Evolutionary conservation across 35 echinoderm and acorn worm genomes (phyloP).

Genomic region (Holothuria glaberrima): DNA sequence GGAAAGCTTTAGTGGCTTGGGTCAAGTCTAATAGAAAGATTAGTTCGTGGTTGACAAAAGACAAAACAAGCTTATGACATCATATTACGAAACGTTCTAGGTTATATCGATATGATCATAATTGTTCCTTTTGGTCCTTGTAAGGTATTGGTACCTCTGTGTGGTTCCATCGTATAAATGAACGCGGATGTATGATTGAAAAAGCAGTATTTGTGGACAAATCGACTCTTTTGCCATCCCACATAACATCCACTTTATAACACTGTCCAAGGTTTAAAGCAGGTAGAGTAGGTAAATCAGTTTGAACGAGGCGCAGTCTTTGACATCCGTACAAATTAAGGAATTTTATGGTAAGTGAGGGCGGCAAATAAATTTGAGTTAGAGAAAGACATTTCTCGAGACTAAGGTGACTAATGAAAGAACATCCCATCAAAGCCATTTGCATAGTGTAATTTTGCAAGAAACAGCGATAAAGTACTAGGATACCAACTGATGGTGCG

Average conservation of each 20-base stretch:
- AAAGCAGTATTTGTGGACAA: neutral
- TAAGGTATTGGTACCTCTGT: conserved; percentile 10
- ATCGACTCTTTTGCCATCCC: conserved; percentile 32
- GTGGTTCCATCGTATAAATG: conserved; percentile 24
- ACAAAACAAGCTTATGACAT: too few species aligned
- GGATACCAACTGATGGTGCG: conserved; percentile 62
- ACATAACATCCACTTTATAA: conserved; percentile 20
- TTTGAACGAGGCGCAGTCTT: conserved; percentile 43
- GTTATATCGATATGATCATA: too few species aligned
- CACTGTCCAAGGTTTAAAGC: conserved; percentile 88
- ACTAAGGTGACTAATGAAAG: conserved; percentile 78
- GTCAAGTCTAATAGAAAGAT: too few species aligned
- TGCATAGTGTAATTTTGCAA: conserved; percentile 87
- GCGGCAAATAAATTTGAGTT: conserved; percentile 52
- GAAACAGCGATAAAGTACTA: conserved; percentile 87
- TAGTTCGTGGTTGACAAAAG: too few species aligned
- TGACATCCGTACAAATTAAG: conserved; percentile 91
- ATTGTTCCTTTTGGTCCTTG: neutral
- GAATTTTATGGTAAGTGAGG: conserved; percentile 60
- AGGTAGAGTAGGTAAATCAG: conserved; percentile 63
- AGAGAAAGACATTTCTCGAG: conserved; percentile 84
- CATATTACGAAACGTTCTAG: too few species aligned
- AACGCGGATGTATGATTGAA: conserved; percentile 16
- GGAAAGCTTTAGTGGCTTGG: too few species aligned
- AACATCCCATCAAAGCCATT: conserved; percentile 78